Evolutionary conservation across 2,113 vertebrate genomes (phyloP).

Genomic region (Cyanistes caeruleus): DNA sequence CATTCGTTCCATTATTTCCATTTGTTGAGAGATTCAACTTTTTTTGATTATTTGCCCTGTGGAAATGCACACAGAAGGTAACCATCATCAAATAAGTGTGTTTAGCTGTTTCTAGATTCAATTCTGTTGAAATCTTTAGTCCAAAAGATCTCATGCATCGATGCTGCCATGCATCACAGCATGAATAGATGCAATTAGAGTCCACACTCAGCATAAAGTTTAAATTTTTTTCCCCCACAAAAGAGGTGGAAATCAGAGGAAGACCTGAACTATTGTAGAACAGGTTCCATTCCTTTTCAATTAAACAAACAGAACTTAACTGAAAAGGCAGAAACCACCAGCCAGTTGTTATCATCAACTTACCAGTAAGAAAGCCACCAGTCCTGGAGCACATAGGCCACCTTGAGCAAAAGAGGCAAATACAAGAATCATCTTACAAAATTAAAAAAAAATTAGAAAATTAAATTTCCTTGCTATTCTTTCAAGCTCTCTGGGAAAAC

Average conservation of each 20-base stretch:
- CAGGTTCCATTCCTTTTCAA: neutral
- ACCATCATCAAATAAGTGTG: neutral
- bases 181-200: neutral
- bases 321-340: neutral
- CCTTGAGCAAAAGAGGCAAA: constrained; percentile 70
- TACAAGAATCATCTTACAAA: neutral
- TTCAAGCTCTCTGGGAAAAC: constrained; percentile 57
- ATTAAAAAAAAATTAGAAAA: constrained; percentile 7
- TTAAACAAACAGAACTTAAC: neutral
- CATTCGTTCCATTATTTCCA: constrained; percentile 35
- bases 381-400: constrained; percentile 87
- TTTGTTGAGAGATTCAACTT: constrained; percentile 65
- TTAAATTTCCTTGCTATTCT: constrained; percentile 15
- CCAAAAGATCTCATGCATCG: neutral
- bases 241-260: neutral
- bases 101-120: neutral
- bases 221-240: neutral
- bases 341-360: constrained; percentile 78
- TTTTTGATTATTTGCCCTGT: constrained; percentile 75
- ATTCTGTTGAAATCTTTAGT: neutral
- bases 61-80: constrained; percentile 45
- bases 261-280: neutral
- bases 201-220: neutral
- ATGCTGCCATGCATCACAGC: neutral
- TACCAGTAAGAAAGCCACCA: constrained; percentile 98